These are phyloP conservation scores for Malacoraja senta DNA, from an alignment of 2,797 vertebrate species.

Conservation along the genomic window DNA sequence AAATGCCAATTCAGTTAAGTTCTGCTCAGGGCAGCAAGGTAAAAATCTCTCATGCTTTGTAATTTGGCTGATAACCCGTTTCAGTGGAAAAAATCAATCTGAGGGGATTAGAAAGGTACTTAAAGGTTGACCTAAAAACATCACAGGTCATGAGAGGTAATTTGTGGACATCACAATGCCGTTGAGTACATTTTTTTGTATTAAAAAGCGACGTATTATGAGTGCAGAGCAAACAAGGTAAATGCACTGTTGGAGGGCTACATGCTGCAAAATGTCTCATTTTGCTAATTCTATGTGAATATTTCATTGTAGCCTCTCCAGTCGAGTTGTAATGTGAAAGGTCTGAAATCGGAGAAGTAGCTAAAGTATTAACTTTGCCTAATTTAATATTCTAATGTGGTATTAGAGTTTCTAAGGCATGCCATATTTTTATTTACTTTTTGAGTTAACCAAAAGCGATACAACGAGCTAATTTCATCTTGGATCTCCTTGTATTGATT, in stretches of 20 bases:
- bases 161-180: not conserved
- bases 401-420: not conserved
- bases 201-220: too few species aligned
- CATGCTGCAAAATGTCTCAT: not conserved
- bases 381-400: not conserved
- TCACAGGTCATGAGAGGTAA: not conserved
- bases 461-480: not conserved
- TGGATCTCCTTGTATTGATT: not conserved
- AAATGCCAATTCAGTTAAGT: not conserved
- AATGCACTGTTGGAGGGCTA: not conserved
- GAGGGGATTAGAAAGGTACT: not conserved
- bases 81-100: not conserved
- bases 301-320: not conserved
- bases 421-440: not conserved
- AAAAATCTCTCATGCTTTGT: not conserved
- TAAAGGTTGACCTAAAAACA: not conserved
- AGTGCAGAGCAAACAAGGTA: not conserved
- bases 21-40: not conserved
- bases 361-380: not conserved
- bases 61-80: not conserved
- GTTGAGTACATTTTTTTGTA: too few species aligned
- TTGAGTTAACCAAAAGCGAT: not conserved
- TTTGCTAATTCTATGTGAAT: not conserved
- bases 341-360: not conserved
- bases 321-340: not conserved